Evolutionary conservation across 2,888 invertebrate species (phyloP), one percentile per base, ranked within the genome.

Genomic region (Strigamia maritima): DNA sequence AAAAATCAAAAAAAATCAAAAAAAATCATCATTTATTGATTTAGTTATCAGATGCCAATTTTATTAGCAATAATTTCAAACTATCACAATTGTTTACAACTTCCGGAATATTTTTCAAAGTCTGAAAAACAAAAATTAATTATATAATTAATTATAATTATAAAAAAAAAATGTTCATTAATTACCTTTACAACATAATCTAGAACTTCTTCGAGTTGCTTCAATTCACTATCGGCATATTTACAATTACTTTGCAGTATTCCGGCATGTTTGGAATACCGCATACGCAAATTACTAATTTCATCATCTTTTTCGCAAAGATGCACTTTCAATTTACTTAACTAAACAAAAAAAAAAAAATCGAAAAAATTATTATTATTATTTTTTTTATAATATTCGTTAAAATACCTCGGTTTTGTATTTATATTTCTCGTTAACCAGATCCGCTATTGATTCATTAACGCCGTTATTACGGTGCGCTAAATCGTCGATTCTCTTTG

Each of bases 131-230:
- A n/a, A n/a, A 49, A 10, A n/a, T 40, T 10, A 8, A 8, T 10
- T 10, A 40, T 10, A 40, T 40, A 49, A 49, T 10, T 40, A 40
- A 40, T 40, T 14, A 40, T 8, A 10, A 10, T 40, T 40, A 10
- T 40, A 40, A 40, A 10, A 40, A 10, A 14, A 10, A 40, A 40
- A 40, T 10, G 14, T 40, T 40, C 8, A 31, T 31, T 31, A 31
- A 31, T 31, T 82, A 91, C 90, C 81, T 88, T 87, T 79, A 90
- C 85, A 35, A 90, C 90, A 75, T 87, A 88, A 84, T 90, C 90
- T 79, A 91, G 88, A 60, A 90, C 90, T 83, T 89, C 89, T 85
- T 91, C 91, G 81, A 91, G 89, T 83, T 89, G 87, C 75, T 89
- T 89, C 0, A 90, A 89, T 85, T 90, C 90, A 28, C 83, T 84